Percentiles rank a stretch among this genome's conserved stretches.
phyloP scores from a whole-genome alignment of 1,140 invertebrate genomes.

The Drosophila pseudoobscura region DNA sequence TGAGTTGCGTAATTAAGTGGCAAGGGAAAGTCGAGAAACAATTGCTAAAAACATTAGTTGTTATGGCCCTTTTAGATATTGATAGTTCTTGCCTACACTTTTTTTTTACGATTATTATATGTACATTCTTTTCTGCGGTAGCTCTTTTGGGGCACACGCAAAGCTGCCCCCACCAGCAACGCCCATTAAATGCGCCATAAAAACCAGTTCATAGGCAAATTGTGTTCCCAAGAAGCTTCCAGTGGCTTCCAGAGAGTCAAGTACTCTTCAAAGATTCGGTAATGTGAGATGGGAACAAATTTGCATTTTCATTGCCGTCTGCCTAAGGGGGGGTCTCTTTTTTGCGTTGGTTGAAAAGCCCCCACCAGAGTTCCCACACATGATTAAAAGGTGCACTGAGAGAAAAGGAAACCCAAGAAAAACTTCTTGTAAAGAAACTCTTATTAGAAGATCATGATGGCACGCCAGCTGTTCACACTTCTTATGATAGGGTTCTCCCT shows the following conservation, averaged over 20 bases:
- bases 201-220: slow-evolving; percentile 37
- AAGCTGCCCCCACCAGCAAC: slow-evolving; percentile 5
- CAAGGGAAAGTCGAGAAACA: slow-evolving; percentile 63
- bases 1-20: slow-evolving; percentile 82
- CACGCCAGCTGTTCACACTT: too few species aligned
- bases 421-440: not conserved
- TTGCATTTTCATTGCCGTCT: slow-evolving; percentile 33
- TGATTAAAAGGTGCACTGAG: slow-evolving; percentile 38
- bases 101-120: slow-evolving; percentile 45
- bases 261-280: slow-evolving; percentile 32
- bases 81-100: slow-evolving; percentile 34
- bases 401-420: not conserved
- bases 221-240: slow-evolving; percentile 35
- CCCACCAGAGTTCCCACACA: slow-evolving; percentile 67
- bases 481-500: too few species aligned
- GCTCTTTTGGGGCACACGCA: slow-evolving; percentile 21
- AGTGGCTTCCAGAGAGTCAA: slow-evolving; percentile 3
- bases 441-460: not conserved
- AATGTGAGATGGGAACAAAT: slow-evolving; percentile 41
- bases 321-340: not conserved
- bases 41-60: slow-evolving; percentile 60
- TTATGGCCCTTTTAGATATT: slow-evolving; percentile 42
- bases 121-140: slow-evolving; percentile 16
- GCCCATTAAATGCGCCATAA: slow-evolving; percentile 10
- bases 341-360: too few species aligned